Evolutionary conservation across 2,888 invertebrate species (phyloP).

Genomic region (Rhaphigaster nebulosa): DNA sequence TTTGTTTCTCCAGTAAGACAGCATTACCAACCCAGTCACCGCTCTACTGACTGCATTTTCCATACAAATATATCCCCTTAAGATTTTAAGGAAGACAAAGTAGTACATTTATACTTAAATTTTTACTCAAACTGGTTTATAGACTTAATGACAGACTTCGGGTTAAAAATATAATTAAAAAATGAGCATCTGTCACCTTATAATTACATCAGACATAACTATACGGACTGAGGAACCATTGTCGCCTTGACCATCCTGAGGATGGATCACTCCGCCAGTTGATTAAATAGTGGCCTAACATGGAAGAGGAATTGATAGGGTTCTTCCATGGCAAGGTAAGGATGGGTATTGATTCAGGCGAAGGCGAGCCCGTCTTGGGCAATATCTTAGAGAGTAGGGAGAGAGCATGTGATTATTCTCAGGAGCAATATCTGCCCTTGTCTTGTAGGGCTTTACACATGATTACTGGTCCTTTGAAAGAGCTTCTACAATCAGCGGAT

Average conservation of each 20-base stretch:
- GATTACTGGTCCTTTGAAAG: slow-evolving; percentile 46
- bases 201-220: neutral
- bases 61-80: too few species aligned
- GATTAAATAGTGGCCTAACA: slow-evolving; percentile 2
- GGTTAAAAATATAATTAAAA: too few species aligned
- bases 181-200: neutral
- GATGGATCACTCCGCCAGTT: neutral
- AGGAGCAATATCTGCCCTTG: slow-evolving; percentile 30
- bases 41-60: too few species aligned
- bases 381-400: slow-evolving; percentile 47
- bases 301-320: slow-evolving; percentile 24
- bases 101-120: too few species aligned
- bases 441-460: slow-evolving; percentile 44
- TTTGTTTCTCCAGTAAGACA: too few species aligned
- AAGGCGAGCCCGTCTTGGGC: slow-evolving; percentile 8
- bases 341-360: slow-evolving; percentile 27
- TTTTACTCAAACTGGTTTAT: too few species aligned
- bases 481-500: slow-evolving; percentile 29
- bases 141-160: too few species aligned
- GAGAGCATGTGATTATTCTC: slow-evolving; percentile 42
- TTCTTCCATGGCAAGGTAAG: slow-evolving; percentile 33
- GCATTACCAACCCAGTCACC: too few species aligned
- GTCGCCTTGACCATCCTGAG: neutral
- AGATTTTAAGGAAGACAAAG: too few species aligned
- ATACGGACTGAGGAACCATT: neutral